Evolutionary conservation across 35 echinoderm and acorn worm genomes (phyloP).

Genomic region (Apostichopus parvimensis): DNA sequence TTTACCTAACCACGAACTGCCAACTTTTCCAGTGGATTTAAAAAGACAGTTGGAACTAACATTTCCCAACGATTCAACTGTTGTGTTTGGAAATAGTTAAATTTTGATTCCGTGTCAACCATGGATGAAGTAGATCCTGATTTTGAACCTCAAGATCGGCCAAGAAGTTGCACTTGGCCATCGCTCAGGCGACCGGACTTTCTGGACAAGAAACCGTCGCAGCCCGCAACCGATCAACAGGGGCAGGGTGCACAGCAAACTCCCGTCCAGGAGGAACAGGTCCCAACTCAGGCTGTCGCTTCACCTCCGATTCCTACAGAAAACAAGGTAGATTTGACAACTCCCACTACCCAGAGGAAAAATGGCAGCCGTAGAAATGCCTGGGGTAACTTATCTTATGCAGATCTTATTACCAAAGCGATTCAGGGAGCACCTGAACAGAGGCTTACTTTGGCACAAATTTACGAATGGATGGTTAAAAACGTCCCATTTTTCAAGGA

Average conservation of each 20-base stretch:
- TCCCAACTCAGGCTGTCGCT: slow-evolving; percentile 38
- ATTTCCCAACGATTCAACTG: background rate
- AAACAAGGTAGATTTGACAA: slow-evolving; percentile 74
- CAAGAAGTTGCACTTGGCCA: slow-evolving; percentile 96
- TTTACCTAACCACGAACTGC: background rate
- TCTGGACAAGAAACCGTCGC: slow-evolving; percentile 69
- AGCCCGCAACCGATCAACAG: slow-evolving; percentile 39
- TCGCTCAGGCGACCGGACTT: slow-evolving; percentile 89
- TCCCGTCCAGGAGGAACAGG: slow-evolving; percentile 30
- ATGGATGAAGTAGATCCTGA: slow-evolving; percentile 96
- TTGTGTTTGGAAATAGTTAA: slow-evolving; percentile 33
- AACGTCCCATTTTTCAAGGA: slow-evolving; percentile 99
- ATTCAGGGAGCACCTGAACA: slow-evolving; percentile 94
- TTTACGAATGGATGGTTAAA: slow-evolving; percentile 99
- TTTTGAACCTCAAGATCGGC: slow-evolving; percentile 96
- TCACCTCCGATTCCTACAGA: slow-evolving; percentile 60
- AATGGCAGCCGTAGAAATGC: slow-evolving; percentile 94
- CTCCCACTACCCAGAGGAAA: slow-evolving; percentile 76
- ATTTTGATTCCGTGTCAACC: slow-evolving; percentile 13
- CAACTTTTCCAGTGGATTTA: slow-evolving; percentile 23
- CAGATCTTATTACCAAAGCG: slow-evolving; percentile 97
- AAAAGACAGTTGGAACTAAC: background rate
- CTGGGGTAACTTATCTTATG: slow-evolving; percentile 98
- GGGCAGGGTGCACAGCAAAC: slow-evolving; percentile 32
- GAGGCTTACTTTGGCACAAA: slow-evolving; percentile 93